Base-by-base conservation (phyloP, 2,797 vertebrate genomes). In the Ptychadena robeensis region DNA sequence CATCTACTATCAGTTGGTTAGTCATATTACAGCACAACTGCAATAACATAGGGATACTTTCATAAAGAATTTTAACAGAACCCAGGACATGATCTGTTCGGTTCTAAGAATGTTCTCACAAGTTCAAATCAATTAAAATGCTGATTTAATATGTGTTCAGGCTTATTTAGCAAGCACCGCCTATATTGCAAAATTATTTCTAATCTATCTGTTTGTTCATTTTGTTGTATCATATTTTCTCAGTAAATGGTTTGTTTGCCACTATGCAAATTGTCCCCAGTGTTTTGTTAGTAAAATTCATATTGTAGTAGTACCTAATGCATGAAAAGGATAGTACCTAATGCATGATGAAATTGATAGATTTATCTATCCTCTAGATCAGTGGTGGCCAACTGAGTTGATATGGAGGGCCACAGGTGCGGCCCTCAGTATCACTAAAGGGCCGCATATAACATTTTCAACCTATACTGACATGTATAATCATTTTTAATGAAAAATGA, bases 1-100 rank as follows among this genome's bases (percentile, higher is more conserved):
- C 72, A 64, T 79, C 44, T 79, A 69, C 31, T 79, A 37, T 35
- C 34, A 61, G 67, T 10, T 6, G 18, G 15, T 38, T n/a, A 66
- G 79, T 81, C 79, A 74, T 64, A 74, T 69, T 82, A 32, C 68
- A 75, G 80, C 80, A 48, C 57, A 72, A 68, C 48, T 63, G 64
- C 65, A 25, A 35, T 30, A 25, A 7, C 35, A 75, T 25, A 75
- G 32, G 69, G 32, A 73, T 57, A 53, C n/a, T 31, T n/a, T 81
- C 66, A 38, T 81, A 4, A 35, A 37, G 9, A 10, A 37, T 10
- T 31, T 63, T 28, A 65, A 66, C 8, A 9, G 30, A 30, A 9
- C 28, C 9, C n/a, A 68, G 64, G 10, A 37, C 31, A 68, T 34
- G 27, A 28, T n/a, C 68, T 37, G 34, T 40, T 27, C 64, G 38